Evolutionary conservation across 2,888 invertebrate genomes (phyloP), one percentile per base, ranked within the genome.

Genomic region (Petrolisthes manimaculis): DNA sequence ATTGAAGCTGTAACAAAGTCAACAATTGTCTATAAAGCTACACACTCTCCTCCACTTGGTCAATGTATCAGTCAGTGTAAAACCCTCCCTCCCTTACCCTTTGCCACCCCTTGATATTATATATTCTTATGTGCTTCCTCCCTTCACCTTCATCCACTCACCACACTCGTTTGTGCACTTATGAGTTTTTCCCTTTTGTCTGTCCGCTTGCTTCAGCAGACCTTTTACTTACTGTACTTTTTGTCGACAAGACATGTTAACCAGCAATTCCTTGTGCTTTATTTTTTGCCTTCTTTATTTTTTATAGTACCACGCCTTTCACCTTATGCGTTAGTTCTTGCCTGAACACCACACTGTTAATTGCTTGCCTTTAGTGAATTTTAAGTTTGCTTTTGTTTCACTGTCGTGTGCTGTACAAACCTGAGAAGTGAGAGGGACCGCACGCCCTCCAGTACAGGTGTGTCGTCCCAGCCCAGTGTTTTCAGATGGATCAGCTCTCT

Each of bases 381-480:
- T 71, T 71, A n/a, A 71, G 71, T 71, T 71, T 71, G 71, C 71
- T 71, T 71, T 71, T n/a, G 71, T 71, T 71, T 71, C 71, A 71
- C 14, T 71, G 71, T 71, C 6, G 21, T 71, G 21, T n/a, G 21
- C 21, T 6, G 21, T 18, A n/a, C 14, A 71, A n/a, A 71, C 71
- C 14, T 71, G 71, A 71, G 71, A 71, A 71, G 71, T 71, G 71
- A 71, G 71, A 71, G 71, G 71, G 71, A 71, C 18, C 18, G 71
- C 71, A 71, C 71, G n/a, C 71, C 71, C 71, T 71, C 71, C 71
- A 71, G 2, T 71, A 71, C 71, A 71, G 71, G 71, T 71, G 71
- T 21, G 71, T 71, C 71, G 71, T n/a, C 37, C 37, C 37, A 37
- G 37, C 37, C 37, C 37, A 37, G 37, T 37, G 37, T 37, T n/a